Evolutionary conservation across 2,888 invertebrate genomes (phyloP).

Genomic region (Ophioninae sp.): DNA sequence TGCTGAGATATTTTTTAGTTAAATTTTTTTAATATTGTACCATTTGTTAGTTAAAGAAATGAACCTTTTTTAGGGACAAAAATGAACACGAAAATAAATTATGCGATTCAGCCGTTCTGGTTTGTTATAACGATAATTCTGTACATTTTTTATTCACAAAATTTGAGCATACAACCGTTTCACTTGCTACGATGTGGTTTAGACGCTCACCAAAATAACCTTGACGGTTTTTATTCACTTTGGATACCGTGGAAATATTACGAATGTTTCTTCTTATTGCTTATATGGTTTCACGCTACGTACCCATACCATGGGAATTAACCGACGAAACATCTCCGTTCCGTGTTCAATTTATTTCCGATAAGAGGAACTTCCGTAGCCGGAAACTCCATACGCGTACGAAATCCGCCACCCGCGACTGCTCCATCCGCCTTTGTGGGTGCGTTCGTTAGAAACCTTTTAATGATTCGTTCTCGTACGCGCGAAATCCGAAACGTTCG

Average conservation of each 20-base stretch:
- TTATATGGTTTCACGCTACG: conserved; percentile 13
- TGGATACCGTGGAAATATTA: conserved; percentile 6
- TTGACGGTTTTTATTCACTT: too few relatives aligned
- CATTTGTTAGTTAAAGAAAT: too few relatives aligned
- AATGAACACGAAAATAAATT: too few relatives aligned
- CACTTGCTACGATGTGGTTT: too few relatives aligned
- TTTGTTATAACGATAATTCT: too few relatives aligned
- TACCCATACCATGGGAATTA: conserved; percentile 18
- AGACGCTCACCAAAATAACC: too few relatives aligned
- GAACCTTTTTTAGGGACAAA: too few relatives aligned
- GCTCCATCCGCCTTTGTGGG: background rate
- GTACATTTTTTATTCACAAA: too few relatives aligned
- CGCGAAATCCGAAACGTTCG: conserved; percentile 6
- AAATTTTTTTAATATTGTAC: too few relatives aligned
- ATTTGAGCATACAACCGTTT: too few relatives aligned
- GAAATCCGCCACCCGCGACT: background rate
- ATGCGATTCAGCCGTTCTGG: too few relatives aligned
- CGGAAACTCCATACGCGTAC: conserved; percentile 61
- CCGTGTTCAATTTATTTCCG: conserved; percentile 69
- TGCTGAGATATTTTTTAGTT: too few relatives aligned
- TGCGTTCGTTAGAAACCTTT: conserved; percentile 65
- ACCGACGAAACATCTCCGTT: conserved; percentile 58
- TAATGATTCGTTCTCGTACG: conserved; percentile 59
- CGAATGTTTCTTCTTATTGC: background rate
- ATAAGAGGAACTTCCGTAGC: conserved; percentile 67